Evolutionary conservation across 1,140 invertebrate genomes (phyloP).

Genomic region (Amphibalanus amphitrite): DNA sequence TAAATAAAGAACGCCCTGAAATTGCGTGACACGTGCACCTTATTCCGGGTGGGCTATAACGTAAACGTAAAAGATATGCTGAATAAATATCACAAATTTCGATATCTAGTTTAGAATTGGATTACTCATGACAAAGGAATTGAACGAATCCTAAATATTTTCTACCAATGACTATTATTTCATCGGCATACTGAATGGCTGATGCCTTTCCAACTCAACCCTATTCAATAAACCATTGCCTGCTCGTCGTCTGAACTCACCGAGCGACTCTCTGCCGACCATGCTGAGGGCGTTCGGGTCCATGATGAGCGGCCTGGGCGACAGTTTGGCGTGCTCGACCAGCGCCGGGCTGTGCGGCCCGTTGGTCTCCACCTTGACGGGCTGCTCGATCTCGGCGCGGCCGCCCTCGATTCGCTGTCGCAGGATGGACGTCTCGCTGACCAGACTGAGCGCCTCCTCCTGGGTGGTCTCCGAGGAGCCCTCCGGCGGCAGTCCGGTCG

Average conservation of each 20-base stretch:
- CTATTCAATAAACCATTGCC: too few relatives aligned
- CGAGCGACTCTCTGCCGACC: neutral
- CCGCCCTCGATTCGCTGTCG: slow-evolving; percentile 18
- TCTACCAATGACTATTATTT: too few relatives aligned
- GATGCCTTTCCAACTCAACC: too few relatives aligned
- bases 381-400: neutral
- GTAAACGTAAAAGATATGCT: too few relatives aligned
- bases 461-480: neutral
- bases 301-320: neutral
- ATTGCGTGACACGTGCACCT: too few relatives aligned
- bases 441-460: slow-evolving; percentile 15
- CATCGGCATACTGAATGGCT: too few relatives aligned
- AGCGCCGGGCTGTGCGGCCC: neutral
- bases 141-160: too few relatives aligned
- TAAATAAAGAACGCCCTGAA: too few relatives aligned
- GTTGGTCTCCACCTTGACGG: neutral
- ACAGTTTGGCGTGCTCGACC: neutral
- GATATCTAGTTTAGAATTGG: too few relatives aligned
- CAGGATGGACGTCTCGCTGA: slow-evolving; percentile 17
- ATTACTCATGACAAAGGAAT: too few relatives aligned
- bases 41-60: too few relatives aligned
- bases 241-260: neutral
- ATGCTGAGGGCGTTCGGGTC: slow-evolving; percentile 4
- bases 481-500: neutral
- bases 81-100: too few relatives aligned